These are phyloP conservation scores for Oxyruncus cristatus DNA, from an alignment of 2,113 vertebrate genomes.

Conservation along the genomic window DNA sequence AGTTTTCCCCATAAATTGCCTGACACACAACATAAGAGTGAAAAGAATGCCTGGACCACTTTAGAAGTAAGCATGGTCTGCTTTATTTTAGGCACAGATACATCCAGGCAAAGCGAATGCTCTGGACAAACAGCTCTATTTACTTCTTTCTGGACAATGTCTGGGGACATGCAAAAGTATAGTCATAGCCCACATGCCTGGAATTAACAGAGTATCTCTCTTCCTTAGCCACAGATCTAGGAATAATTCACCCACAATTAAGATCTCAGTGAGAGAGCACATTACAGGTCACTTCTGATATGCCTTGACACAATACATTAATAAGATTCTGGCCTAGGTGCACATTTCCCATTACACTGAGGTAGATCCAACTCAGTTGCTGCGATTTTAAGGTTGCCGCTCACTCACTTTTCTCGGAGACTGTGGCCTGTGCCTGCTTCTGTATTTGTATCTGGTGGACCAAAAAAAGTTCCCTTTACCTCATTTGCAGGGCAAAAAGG, in stretches of 20 bases:
- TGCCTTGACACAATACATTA: background rate
- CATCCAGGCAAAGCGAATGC: background rate
- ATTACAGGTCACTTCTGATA: background rate
- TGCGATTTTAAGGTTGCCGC: background rate
- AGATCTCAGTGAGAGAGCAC: background rate
- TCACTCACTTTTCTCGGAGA: background rate
- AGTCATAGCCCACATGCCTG: background rate
- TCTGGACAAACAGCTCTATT: background rate
- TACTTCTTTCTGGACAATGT: background rate
- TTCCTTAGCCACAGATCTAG: background rate
- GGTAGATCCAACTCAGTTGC: background rate
- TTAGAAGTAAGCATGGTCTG: background rate
- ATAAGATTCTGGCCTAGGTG: background rate
- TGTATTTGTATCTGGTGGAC: background rate
- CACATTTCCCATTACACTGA: background rate
- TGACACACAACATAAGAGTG: background rate
- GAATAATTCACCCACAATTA: conserved; percentile 25
- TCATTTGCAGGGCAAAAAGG: background rate
- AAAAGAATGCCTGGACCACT: background rate
- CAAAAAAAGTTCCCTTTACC: background rate
- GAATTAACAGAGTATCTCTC: background rate
- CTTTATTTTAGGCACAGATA: conserved; percentile 46
- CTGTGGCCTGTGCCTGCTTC: background rate
- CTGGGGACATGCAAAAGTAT: background rate
- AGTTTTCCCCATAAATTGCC: conserved; percentile 29